phyloP scores from a whole-genome alignment of 2,888 invertebrate species.

The Apodemia duryi region DNA sequence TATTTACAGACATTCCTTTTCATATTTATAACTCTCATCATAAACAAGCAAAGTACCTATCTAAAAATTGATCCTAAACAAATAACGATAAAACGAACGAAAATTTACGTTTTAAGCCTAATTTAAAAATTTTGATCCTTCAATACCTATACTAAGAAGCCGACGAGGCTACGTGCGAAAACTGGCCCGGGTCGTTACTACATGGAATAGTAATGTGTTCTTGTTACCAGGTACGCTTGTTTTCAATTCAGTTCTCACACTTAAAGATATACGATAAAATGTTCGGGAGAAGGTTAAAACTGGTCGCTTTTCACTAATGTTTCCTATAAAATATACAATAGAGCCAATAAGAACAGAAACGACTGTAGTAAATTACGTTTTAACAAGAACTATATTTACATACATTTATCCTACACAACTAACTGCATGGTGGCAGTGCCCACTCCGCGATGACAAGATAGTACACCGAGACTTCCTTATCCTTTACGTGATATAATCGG shows the following conservation, averaged over 20 bases:
- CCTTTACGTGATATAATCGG: conserved; percentile 65
- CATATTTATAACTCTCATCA: too few relatives aligned
- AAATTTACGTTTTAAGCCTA: too few relatives aligned
- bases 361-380: not conserved
- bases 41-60: too few relatives aligned
- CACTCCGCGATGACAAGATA: conserved; percentile 56
- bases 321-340: not conserved
- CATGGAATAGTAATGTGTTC: not conserved
- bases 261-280: conserved; percentile 28
- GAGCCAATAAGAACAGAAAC: conserved; percentile 12
- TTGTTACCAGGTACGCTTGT: conserved; percentile 5
- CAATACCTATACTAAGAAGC: not conserved
- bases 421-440: conserved; percentile 38
- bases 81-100: too few relatives aligned
- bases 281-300: conserved; percentile 29
- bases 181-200: not conserved
- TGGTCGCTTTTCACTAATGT: conserved; percentile 28
- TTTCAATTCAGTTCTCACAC: not conserved
- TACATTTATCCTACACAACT: conserved; percentile 13
- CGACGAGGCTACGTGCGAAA: not conserved
- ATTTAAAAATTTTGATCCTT: too few relatives aligned
- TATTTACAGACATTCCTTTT: too few relatives aligned
- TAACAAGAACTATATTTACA: conserved; percentile 14
- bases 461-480: conserved; percentile 61
- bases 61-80: too few relatives aligned